Percentiles rank a stretch among this genome's conserved stretches.
phyloP scores from a whole-genome alignment of 1,140 invertebrate genomes.

The Coelopa frigida region DNA sequence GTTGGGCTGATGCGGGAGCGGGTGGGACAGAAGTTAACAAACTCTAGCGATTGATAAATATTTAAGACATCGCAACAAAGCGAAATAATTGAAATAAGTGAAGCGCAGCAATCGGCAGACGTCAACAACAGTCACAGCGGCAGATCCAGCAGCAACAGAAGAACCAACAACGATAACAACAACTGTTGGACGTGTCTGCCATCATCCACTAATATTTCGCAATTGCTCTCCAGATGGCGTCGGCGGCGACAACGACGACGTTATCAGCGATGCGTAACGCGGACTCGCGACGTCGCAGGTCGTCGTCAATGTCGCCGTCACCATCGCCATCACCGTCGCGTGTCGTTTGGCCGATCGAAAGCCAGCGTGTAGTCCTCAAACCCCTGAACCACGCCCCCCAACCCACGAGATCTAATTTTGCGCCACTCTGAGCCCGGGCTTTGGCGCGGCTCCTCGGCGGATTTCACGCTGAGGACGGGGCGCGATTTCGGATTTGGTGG shows the following conservation, averaged over 20 bases:
- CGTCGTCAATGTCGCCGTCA: too few relatives aligned
- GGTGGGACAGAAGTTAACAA: conserved; percentile 18
- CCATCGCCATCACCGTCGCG: too few relatives aligned
- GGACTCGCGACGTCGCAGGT: too few relatives aligned
- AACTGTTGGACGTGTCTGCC: neutral
- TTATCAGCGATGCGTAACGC: conserved; percentile 11
- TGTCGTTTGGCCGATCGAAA: too few relatives aligned
- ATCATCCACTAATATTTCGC: neutral
- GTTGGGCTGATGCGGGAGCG: too few relatives aligned
- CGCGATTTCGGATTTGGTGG: too few relatives aligned
- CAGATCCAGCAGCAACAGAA: neutral
- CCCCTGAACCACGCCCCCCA: too few relatives aligned
- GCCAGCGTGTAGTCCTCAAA: too few relatives aligned
- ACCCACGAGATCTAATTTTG: too few relatives aligned
- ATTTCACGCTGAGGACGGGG: too few relatives aligned
- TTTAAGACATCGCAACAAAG: conserved; percentile 17
- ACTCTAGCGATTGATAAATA: conserved; percentile 18
- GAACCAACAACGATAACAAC: neutral
- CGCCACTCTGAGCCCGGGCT: too few relatives aligned
- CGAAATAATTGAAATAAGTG: conserved; percentile 21
- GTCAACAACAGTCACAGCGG: neutral
- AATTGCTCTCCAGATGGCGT: conserved; percentile 9
- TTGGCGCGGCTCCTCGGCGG: too few relatives aligned
- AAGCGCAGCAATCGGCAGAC: conserved; percentile 13
- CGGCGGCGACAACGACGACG: conserved; percentile 1